phyloP scores from a whole-genome alignment of 2,113 vertebrate species.

The Leptobrachium ailaonicum region DNA sequence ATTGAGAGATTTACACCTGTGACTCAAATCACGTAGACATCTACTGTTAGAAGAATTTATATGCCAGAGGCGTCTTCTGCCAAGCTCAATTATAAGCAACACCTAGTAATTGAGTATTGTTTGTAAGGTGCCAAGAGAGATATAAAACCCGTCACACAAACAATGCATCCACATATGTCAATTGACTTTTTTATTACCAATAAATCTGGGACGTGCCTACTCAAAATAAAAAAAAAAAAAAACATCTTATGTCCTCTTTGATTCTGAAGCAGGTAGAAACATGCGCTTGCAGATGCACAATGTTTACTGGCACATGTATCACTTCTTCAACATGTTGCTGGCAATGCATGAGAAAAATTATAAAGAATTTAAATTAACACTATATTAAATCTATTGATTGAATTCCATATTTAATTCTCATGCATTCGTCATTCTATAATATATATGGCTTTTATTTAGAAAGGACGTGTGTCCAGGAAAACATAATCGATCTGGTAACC shows the following conservation, averaged over 20 bases:
- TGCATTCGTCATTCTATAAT: too few relatives aligned
- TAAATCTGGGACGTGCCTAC: conserved; percentile 2
- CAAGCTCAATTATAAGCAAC: conserved; percentile 22
- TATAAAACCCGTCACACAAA: conserved; percentile 18
- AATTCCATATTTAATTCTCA: too few relatives aligned
- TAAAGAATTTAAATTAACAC: too few relatives aligned
- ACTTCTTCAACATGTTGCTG: too few relatives aligned
- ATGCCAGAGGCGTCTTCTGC: conserved; percentile 12
- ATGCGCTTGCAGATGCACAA: too few relatives aligned
- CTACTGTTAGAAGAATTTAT: conserved; percentile 19
- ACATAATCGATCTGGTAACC: too few relatives aligned
- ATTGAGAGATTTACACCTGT: conserved; percentile 46
- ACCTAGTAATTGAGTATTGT: conserved; percentile 19
- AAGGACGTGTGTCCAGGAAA: too few relatives aligned
- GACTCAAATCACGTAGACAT: conserved; percentile 40
- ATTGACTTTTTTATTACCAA: conserved; percentile 17
- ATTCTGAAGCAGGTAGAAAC: too few relatives aligned
- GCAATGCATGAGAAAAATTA: too few relatives aligned
- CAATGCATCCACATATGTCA: conserved; percentile 9
- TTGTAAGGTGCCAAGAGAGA: conserved; percentile 4
- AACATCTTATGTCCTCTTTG: not conserved
- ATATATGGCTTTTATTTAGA: too few relatives aligned
- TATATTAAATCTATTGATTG: too few relatives aligned
- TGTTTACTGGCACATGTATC: too few relatives aligned
- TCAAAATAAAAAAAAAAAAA: not conserved